These are phyloP conservation scores for Drosophila fuyamai DNA, from an alignment of 1,140 invertebrate species.

Conservation along the genomic window DNA sequence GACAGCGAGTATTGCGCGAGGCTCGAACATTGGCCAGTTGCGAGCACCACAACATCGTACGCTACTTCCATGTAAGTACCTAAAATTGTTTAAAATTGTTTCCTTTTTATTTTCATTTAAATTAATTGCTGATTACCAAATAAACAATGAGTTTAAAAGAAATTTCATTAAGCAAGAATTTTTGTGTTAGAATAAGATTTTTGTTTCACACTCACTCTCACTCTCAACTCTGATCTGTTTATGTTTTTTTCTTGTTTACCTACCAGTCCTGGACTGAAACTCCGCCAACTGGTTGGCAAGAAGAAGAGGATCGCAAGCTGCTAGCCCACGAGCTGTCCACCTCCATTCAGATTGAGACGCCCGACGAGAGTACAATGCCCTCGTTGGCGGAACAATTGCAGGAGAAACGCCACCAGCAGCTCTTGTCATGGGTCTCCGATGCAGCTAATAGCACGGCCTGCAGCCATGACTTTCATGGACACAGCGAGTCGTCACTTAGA, in stretches of 20 bases:
- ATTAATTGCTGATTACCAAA: too few species aligned
- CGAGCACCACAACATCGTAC: constrained; percentile 97
- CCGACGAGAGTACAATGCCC: constrained; percentile 73
- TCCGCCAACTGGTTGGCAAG: constrained; percentile 94
- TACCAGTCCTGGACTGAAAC: constrained; percentile 97
- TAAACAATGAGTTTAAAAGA: too few species aligned
- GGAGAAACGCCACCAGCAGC: constrained; percentile 61
- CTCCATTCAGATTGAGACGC: constrained; percentile 82
- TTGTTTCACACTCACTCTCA: too few species aligned
- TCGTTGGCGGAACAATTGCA: constrained; percentile 50
- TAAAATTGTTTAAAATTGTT: too few species aligned
- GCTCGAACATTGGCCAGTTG: constrained; percentile 96
- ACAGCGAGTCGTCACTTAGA: constrained; percentile 30
- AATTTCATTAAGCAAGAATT: too few species aligned
- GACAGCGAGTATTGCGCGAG: constrained; percentile 95
- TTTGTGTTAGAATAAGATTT: too few species aligned
- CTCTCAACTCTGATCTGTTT: too few species aligned
- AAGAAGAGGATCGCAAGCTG: constrained; percentile 90
- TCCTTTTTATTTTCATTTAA: constrained; percentile 85
- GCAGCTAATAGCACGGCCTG: constrained; percentile 66
- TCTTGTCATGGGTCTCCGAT: constrained; percentile 78
- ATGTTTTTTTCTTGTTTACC: constrained; percentile 86
- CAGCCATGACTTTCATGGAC: constrained; percentile 44
- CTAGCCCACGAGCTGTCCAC: constrained; percentile 85
- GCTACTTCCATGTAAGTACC: constrained; percentile 89